Evolutionary conservation across 2,888 invertebrate genomes (phyloP).

Genomic region (Oligia fasciuncula): DNA sequence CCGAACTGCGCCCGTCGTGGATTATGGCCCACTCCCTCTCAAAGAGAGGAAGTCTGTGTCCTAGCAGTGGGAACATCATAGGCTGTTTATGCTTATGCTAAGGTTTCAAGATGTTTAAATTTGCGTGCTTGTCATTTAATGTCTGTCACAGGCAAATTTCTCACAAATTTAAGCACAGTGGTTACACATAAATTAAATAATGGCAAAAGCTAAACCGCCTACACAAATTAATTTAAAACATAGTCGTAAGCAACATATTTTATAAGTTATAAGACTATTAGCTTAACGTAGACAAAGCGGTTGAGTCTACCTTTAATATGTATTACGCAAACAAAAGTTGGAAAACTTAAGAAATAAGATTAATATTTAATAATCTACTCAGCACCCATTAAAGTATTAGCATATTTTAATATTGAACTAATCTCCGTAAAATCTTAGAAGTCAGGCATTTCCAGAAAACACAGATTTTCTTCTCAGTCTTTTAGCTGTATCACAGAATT

Average conservation of each 20-base stretch:
- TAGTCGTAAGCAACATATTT: not conserved
- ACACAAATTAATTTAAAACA: slow-evolving; percentile 1
- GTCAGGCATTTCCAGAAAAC: slow-evolving; percentile 12
- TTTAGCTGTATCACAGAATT: not conserved
- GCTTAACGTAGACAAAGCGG: slow-evolving; percentile 1
- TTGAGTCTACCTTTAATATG: not conserved
- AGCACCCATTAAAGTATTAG: slow-evolving; percentile 40
- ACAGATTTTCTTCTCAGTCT: slow-evolving; percentile 6
- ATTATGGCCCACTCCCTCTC: no score
- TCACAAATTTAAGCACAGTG: not conserved
- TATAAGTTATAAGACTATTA: not conserved
- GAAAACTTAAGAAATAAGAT: slow-evolving; percentile 24
- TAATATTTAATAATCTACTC: slow-evolving; percentile 42
- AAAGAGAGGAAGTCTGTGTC: no score
- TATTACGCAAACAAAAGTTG: not conserved
- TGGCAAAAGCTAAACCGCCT: not conserved
- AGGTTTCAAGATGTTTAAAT: not conserved
- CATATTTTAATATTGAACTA: slow-evolving; percentile 51
- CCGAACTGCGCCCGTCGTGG: no score
- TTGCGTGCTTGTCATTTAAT: no score
- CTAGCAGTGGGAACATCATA: not conserved
- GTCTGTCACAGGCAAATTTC: not conserved
- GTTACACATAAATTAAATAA: not conserved
- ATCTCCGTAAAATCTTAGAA: slow-evolving; percentile 2
- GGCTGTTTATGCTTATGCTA: not conserved